phyloP scores from a whole-genome alignment of 1,140 invertebrate species.

The Branchinecta lynchi region DNA sequence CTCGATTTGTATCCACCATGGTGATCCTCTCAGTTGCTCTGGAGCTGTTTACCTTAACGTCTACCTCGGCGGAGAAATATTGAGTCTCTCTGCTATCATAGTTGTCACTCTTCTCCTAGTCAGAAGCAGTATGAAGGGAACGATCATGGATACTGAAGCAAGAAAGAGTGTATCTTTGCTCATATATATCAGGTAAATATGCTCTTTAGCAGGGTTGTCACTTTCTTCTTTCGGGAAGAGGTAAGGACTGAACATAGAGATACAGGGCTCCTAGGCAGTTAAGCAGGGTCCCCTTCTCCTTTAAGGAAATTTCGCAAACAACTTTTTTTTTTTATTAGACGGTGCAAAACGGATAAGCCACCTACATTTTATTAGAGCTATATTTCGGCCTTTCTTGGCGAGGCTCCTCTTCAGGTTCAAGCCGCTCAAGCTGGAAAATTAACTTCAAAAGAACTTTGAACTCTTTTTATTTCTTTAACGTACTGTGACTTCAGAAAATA shows the following conservation, averaged over 20 bases:
- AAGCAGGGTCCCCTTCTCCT: too few relatives aligned
- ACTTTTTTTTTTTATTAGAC: too few relatives aligned
- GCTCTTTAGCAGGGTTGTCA: not conserved
- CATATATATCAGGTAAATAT: constrained; percentile 30
- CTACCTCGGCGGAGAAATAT: constrained; percentile 26
- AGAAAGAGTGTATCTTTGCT: constrained; percentile 30
- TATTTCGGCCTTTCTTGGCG: too few relatives aligned
- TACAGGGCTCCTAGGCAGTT: too few relatives aligned
- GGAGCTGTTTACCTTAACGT: constrained; percentile 24
- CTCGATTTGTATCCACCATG: constrained; percentile 25
- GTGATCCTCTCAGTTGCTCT: constrained; percentile 23
- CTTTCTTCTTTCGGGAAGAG: not conserved
- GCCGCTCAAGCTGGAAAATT: too few relatives aligned
- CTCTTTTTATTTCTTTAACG: too few relatives aligned
- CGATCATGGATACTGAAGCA: constrained; percentile 30
- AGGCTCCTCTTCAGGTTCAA: too few relatives aligned
- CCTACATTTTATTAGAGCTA: too few relatives aligned
- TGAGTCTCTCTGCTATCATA: constrained; percentile 27
- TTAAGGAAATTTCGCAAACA: too few relatives aligned
- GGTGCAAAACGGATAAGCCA: too few relatives aligned
- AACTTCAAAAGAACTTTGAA: too few relatives aligned
- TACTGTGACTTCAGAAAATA: too few relatives aligned
- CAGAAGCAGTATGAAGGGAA: constrained; percentile 31
- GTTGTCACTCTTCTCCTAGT: constrained; percentile 28
- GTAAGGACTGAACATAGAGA: not conserved